Conservation (phyloP, 2,113 vertebrate species). For the Riparia riparia region DNA sequence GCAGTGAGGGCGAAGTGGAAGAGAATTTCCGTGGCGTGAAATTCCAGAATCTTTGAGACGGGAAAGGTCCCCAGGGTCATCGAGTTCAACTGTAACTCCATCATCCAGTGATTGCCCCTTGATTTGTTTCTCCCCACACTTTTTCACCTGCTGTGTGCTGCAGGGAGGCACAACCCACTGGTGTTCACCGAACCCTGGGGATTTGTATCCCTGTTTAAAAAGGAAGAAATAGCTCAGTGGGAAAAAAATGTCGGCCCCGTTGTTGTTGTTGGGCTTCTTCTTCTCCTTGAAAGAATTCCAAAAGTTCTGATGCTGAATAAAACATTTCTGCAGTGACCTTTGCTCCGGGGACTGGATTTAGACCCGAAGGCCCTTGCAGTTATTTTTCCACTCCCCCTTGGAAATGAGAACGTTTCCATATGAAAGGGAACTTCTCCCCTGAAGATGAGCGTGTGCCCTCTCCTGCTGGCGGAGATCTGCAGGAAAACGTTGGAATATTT, state of each 20-base stretch:
- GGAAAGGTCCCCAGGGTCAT: not conserved
- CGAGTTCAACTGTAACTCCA: not conserved
- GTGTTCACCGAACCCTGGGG: not conserved
- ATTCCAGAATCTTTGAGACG: not conserved
- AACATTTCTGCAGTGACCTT: slow-evolving; percentile 50
- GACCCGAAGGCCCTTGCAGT: not conserved
- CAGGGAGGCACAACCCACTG: not conserved
- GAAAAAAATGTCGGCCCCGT: not conserved
- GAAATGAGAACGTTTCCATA: not conserved
- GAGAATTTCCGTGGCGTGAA: not conserved
- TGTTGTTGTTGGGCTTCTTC: not conserved
- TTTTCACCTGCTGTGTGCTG: not conserved
- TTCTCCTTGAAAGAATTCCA: slow-evolving; percentile 54
- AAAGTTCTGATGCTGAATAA: slow-evolving; percentile 47
- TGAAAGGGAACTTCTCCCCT: not conserved
- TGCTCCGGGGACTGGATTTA: slow-evolving; percentile 55
- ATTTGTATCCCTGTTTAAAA: not conserved
- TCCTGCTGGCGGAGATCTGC: not conserved
- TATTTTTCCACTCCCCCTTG: slow-evolving; percentile 4
- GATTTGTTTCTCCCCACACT: not conserved
- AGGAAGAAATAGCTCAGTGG: slow-evolving; percentile 2
- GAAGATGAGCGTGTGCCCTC: accelerated
- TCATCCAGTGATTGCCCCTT: not conserved
- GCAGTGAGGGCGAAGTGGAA: not conserved
- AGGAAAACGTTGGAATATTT: accelerated